Conservation (phyloP, 2,113 vertebrate species). For the Chloropsis hardwickii region DNA sequence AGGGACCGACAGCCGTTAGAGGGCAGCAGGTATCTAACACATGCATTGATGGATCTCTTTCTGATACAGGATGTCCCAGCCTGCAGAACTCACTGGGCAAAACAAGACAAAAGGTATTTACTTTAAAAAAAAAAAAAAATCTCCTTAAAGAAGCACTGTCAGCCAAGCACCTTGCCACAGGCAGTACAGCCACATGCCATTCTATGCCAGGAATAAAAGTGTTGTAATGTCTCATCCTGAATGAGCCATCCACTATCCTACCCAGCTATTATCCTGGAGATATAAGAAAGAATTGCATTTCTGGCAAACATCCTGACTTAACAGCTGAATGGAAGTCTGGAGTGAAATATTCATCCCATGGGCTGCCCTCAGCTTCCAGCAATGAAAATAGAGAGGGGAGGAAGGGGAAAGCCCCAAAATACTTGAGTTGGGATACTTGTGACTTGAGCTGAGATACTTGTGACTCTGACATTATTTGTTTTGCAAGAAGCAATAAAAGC, state of each 20-base stretch:
- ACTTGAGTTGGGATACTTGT: neutral
- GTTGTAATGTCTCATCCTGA: conserved; percentile 5
- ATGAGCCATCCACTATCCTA: neutral
- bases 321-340: conserved; percentile 4
- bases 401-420: neutral
- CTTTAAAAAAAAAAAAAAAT: neutral
- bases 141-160: neutral
- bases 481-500: neutral
- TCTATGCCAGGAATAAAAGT: neutral
- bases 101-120: neutral
- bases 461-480: neutral
- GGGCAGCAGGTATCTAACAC: conserved; percentile 66
- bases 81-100: neutral
- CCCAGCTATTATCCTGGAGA: neutral
- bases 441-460: neutral
- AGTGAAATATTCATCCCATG: conserved; percentile 3
- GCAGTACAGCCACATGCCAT: neutral
- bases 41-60: neutral
- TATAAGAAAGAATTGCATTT: conserved; percentile 5
- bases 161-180: neutral
- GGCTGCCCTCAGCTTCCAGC: neutral
- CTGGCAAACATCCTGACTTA: conserved; percentile 1
- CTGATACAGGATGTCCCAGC: neutral
- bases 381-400: neutral
- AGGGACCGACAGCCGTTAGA: conserved; percentile 50